phyloP scores from a whole-genome alignment of 2,113 vertebrate genomes.

The Plotosus lineatus region DNA sequence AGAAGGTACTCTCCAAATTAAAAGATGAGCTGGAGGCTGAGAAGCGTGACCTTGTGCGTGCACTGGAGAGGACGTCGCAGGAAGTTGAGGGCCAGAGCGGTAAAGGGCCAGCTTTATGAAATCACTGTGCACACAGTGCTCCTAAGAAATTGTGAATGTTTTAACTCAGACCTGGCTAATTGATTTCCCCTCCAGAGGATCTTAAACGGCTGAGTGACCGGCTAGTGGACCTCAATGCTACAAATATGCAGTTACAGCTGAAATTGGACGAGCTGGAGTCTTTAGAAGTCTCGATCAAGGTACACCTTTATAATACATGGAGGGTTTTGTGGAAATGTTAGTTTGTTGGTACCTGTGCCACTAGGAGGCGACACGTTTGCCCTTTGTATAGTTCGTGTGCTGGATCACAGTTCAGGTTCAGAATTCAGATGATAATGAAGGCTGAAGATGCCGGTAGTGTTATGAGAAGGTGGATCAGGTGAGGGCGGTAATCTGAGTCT shows the following conservation, averaged over 20 bases:
- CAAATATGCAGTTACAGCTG: conserved; percentile 85
- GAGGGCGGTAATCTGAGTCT: not conserved
- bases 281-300: conserved; percentile 92
- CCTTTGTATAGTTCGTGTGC: not conserved
- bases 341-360: not conserved
- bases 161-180: not conserved
- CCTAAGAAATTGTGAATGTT: too few species aligned
- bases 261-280: conserved; percentile 92
- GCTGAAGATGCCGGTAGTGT: not conserved
- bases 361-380: not conserved
- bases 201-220: conserved; percentile 87
- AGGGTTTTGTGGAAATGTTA: not conserved
- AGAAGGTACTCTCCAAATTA: conserved; percentile 81
- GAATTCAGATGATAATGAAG: too few species aligned
- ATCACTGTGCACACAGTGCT: not conserved
- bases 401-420: not conserved
- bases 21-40: conserved; percentile 91
- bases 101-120: conserved; percentile 52
- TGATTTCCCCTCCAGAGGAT: conserved; percentile 76
- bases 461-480: not conserved
- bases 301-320: conserved; percentile 50
- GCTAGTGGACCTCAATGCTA: conserved; percentile 81
- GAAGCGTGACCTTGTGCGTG: conserved; percentile 89
- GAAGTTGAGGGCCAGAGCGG: conserved; percentile 90
- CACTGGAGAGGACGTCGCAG: conserved; percentile 83